Base-by-base conservation (phyloP, 1,140 invertebrate species). In the Argopecten irradians region DNA sequence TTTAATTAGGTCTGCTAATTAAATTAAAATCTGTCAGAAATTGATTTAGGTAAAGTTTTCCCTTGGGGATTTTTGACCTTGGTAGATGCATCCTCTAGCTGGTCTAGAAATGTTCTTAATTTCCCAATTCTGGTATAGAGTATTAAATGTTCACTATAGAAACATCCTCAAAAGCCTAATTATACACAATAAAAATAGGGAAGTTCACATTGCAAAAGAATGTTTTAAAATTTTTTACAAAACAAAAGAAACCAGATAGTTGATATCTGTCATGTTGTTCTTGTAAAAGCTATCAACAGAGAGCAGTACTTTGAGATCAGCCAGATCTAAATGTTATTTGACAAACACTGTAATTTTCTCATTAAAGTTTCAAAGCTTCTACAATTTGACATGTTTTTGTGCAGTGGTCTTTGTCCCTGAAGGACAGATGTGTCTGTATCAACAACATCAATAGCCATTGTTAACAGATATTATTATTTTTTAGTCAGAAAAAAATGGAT, bases 1-100 rank as follows among this genome's bases (percentile, higher is more conserved):
- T 71, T 71, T 71, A 71, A 71, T 71, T 71, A 71, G n/a, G n/a
- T 71, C 55, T 71, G 22, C 55, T 71, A 71, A 71, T 71, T 28
- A 28, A 71, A 71, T 71, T 71, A 71, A 71, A 71, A 0, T n/a
- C 16, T 71, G 55, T 71, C 55, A 71, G 55, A 71, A 71, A 71
- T 71, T 71, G 55, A 71, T 71, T 71, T 71, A 71, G 55, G 55
- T 71, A 71, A 71, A n/a, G 55, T n/a, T 3, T 71, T 71, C 43
- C 43, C 19, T 2, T 46, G 43, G 22, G 43, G 19, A 46, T 46
- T 46, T 5, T 11, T 16, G 19, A 19, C 19, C 11, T 46, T 46
- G 36, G 43, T 46, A 46, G 43, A 19, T 46, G 22, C 11, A 46
- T n/a, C n/a, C n/a, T n/a, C n/a, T n/a, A n/a, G n/a, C n/a, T n/a